Conservation (phyloP, 2,888 invertebrate genomes). For the Lasioglossum oenotherae region DNA sequence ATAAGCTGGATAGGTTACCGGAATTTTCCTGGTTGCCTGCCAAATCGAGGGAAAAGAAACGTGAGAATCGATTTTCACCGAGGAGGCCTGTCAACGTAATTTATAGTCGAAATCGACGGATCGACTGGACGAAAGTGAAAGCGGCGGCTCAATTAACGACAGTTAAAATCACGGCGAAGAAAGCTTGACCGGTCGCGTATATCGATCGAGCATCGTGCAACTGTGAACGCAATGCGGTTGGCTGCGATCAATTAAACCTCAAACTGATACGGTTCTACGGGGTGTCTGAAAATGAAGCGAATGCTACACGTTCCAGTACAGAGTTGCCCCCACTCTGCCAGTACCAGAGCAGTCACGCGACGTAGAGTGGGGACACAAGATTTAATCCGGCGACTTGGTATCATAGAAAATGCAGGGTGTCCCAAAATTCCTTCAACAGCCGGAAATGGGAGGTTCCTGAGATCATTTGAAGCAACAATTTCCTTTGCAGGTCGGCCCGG, state of each 20-base stretch:
- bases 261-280: slow-evolving; percentile 24
- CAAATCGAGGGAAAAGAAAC: neutral
- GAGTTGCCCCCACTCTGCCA: too few relatives aligned
- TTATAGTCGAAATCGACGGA: slow-evolving; percentile 13
- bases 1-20: neutral
- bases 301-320: too few relatives aligned
- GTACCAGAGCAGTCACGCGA: too few relatives aligned
- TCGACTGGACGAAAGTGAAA: neutral
- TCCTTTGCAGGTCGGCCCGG: too few relatives aligned
- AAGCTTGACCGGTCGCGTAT: slow-evolving; percentile 6
- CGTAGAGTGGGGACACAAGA: too few relatives aligned
- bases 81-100: neutral
- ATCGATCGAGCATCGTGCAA: neutral
- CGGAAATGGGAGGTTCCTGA: too few relatives aligned
- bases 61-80: slow-evolving; percentile 16
- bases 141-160: slow-evolving; percentile 14
- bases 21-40: neutral
- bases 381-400: too few relatives aligned
- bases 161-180: neutral
- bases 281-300: neutral
- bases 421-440: too few relatives aligned
- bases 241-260: slow-evolving; percentile 29
- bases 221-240: slow-evolving; percentile 5
- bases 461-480: too few relatives aligned
- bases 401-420: too few relatives aligned